Conservation (phyloP, 1,140 invertebrate genomes). For the Rhizoglyphus robini region DNA sequence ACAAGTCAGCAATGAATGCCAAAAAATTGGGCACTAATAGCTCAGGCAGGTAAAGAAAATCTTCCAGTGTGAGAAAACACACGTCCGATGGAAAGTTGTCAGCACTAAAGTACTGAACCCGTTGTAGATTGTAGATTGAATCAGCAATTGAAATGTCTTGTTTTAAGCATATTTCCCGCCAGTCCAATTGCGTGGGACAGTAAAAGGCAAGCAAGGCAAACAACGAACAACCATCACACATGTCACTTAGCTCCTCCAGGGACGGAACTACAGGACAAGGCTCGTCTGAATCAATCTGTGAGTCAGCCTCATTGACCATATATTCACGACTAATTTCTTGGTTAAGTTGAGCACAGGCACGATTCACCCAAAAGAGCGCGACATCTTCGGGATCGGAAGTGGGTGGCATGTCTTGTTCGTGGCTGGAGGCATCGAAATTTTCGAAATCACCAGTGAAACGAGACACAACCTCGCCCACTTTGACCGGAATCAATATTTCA, state of each 20-base stretch:
- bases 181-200: constrained; percentile 69
- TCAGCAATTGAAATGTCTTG: constrained; percentile 52
- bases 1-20: constrained; percentile 86
- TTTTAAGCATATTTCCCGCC: constrained; percentile 44
- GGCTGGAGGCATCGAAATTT: background rate
- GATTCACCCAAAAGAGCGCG: constrained; percentile 77
- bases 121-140: constrained; percentile 80
- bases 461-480: constrained; percentile 63
- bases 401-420: constrained; percentile 16
- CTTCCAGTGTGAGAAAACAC: constrained; percentile 89
- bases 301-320: background rate
- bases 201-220: constrained; percentile 82
- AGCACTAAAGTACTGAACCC: constrained; percentile 75
- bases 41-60: constrained; percentile 85
- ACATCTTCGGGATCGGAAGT: constrained; percentile 67
- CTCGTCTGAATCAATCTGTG: constrained; percentile 5
- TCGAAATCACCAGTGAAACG: background rate
- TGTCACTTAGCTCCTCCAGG: constrained; percentile 50
- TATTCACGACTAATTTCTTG: constrained; percentile 30
- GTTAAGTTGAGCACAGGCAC: constrained; percentile 61
- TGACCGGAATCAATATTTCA: constrained; percentile 77
- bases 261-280: constrained; percentile 21
- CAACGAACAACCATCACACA: constrained; percentile 81
- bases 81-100: constrained; percentile 65
- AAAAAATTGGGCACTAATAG: constrained; percentile 84